Percentiles rank a stretch among this genome's conserved stretches.
These are phyloP conservation scores for Vesta saturnalis DNA, from an alignment of 2,888 invertebrate species.

Conservation along the genomic window DNA sequence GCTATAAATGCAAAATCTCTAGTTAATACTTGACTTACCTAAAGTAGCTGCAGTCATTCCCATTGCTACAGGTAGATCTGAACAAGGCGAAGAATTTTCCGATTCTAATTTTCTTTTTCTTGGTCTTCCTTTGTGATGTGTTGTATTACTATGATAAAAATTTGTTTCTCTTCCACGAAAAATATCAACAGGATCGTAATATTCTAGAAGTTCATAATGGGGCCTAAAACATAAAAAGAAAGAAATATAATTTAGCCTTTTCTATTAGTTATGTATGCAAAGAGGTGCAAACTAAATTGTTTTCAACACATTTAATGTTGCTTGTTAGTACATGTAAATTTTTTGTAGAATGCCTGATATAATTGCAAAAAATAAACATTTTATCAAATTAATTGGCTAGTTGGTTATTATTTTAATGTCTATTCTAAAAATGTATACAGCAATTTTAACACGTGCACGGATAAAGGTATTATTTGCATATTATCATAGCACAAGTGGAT, in stretches of 20 bases:
- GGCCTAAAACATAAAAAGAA: slow-evolving; percentile 60
- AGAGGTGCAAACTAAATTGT: too few relatives aligned
- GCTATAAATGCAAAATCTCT: too few relatives aligned
- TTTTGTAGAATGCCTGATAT: too few relatives aligned
- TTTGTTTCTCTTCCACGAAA: slow-evolving; percentile 69
- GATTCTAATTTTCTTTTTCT: slow-evolving; percentile 76
- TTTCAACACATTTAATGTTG: not conserved
- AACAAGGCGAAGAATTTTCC: slow-evolving; percentile 66
- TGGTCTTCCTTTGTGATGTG: slow-evolving; percentile 79
- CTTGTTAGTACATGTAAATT: too few relatives aligned
- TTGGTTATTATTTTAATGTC: too few relatives aligned
- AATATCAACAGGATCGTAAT: slow-evolving; percentile 71
- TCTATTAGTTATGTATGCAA: too few relatives aligned
- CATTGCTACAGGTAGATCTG: slow-evolving; percentile 74
- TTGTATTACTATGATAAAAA: slow-evolving; percentile 70
- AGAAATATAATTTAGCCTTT: not conserved
- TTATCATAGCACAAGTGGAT: too few relatives aligned
- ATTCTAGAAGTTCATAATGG: slow-evolving; percentile 75
- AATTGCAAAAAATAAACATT: too few relatives aligned
- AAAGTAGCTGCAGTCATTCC: slow-evolving; percentile 75
- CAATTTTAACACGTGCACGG: too few relatives aligned
- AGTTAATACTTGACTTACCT: slow-evolving; percentile 70
- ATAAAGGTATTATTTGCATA: too few relatives aligned
- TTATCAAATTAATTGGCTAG: too few relatives aligned
- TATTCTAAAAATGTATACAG: too few relatives aligned